phyloP scores from a whole-genome alignment of 1,140 invertebrate genomes.

The Heliconius nattereri region DNA sequence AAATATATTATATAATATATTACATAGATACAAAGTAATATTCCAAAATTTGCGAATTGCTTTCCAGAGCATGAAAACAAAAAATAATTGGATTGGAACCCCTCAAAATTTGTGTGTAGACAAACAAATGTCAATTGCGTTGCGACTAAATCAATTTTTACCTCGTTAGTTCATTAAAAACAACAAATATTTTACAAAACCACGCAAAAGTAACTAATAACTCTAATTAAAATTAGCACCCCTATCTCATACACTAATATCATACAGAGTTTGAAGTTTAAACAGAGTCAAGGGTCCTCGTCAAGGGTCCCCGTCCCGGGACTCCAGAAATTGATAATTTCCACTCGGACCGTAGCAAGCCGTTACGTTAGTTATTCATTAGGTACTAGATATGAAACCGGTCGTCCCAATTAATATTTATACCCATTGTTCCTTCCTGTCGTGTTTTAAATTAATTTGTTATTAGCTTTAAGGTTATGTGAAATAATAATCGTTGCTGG shows the following conservation, averaged over 20 bases:
- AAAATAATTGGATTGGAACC: too few relatives aligned
- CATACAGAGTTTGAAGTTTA: constrained; percentile 45
- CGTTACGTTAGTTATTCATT: constrained; percentile 75
- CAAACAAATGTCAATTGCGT: too few relatives aligned
- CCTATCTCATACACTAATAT: constrained; percentile 40
- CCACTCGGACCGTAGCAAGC: constrained; percentile 52
- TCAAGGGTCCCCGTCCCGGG: constrained; percentile 32
- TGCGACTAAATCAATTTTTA: too few relatives aligned
- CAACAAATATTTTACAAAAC: not conserved
- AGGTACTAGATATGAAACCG: constrained; percentile 58
- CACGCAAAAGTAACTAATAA: not conserved
- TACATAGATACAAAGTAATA: too few relatives aligned
- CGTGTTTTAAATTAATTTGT: constrained; percentile 60
- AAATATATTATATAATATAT: too few relatives aligned
- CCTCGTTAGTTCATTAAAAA: not conserved
- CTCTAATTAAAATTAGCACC: constrained; percentile 34
- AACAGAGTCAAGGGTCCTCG: constrained; percentile 66
- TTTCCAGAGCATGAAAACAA: too few relatives aligned
- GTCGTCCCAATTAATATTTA: constrained; percentile 68
- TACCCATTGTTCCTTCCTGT: constrained; percentile 54
- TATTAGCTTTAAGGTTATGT: constrained; percentile 26
- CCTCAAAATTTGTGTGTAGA: too few relatives aligned
- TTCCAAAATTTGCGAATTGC: too few relatives aligned
- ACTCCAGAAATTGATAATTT: constrained; percentile 72
- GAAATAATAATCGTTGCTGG: constrained; percentile 48